Conservation (phyloP, 2,888 invertebrate species). For the Polylopha cassiicola region DNA sequence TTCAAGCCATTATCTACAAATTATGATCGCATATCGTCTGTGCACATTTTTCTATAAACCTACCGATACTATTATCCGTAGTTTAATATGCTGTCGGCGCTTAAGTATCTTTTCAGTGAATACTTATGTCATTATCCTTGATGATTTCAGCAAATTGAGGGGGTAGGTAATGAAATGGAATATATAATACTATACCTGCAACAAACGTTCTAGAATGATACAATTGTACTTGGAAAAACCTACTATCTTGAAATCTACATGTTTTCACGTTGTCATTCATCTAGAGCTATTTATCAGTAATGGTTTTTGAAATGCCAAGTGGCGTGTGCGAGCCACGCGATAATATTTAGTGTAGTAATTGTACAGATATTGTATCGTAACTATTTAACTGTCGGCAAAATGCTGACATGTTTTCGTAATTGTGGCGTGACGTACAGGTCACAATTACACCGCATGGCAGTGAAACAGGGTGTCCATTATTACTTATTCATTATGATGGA, state of each 20-base stretch:
- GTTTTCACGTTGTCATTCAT: not conserved
- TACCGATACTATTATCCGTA: no score
- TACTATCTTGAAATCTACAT: not conserved
- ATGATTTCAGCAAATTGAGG: no score
- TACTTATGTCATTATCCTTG: no score
- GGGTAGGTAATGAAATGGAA: no score
- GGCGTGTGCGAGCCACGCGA: conserved; percentile 16
- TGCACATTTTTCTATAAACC: no score
- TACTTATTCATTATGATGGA: no score
- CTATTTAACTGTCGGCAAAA: conserved; percentile 33
- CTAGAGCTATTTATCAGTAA: conserved; percentile 12
- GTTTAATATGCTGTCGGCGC: no score
- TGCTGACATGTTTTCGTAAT: conserved; percentile 57
- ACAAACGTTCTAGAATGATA: no score
- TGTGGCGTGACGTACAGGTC: conserved; percentile 47
- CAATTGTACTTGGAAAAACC: no score
- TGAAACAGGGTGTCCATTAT: conserved; percentile 31
- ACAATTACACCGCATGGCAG: conserved; percentile 65
- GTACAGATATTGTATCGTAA: conserved; percentile 17
- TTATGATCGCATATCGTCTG: conserved; percentile 6
- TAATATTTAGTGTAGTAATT: conserved; percentile 19
- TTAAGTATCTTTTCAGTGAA: no score
- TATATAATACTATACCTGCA: no score
- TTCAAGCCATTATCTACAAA: conserved; percentile 18
- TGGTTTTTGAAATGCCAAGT: conserved; percentile 12